These are phyloP conservation scores for Tursiops truncatus DNA, from an alignment of 2,113 vertebrate genomes.

Conservation along the genomic window DNA sequence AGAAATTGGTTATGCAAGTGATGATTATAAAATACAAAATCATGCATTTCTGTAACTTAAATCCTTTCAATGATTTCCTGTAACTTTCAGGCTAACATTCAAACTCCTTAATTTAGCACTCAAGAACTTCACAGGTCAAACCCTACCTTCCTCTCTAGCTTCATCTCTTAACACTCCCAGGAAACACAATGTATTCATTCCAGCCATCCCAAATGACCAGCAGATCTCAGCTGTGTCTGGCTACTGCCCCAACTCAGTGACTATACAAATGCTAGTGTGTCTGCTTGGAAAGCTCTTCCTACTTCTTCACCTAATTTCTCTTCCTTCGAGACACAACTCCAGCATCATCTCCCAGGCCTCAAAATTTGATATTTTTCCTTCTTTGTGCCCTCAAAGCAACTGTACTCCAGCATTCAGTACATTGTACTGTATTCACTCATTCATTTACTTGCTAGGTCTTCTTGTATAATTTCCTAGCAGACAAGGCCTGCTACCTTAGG, in stretches of 20 bases:
- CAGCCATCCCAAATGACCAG: not conserved
- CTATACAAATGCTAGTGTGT: not conserved
- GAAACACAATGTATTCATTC: not conserved
- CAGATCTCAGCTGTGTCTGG: not conserved
- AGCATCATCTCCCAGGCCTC: not conserved
- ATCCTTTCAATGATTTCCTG: not conserved
- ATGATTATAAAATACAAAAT: not conserved
- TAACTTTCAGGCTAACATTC: not conserved
- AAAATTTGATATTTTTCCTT: not conserved
- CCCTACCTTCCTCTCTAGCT: not conserved
- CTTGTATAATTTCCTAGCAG: not conserved
- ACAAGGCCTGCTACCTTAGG: not conserved
- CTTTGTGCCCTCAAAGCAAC: not conserved
- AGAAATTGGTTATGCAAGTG: not conserved
- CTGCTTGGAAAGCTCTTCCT: not conserved
- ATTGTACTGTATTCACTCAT: not conserved
- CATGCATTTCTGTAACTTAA: not conserved
- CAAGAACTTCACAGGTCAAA: not conserved
- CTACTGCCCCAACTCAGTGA: not conserved
- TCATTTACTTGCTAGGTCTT: not conserved
- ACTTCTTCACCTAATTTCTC: not conserved
- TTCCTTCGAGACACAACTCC: conserved; percentile 10
- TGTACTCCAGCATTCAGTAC: not conserved
- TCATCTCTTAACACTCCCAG: not conserved
- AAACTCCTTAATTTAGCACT: not conserved